These are phyloP conservation scores for Sebastes nivosus DNA, from an alignment of 2,797 vertebrate genomes.

Conservation along the genomic window DNA sequence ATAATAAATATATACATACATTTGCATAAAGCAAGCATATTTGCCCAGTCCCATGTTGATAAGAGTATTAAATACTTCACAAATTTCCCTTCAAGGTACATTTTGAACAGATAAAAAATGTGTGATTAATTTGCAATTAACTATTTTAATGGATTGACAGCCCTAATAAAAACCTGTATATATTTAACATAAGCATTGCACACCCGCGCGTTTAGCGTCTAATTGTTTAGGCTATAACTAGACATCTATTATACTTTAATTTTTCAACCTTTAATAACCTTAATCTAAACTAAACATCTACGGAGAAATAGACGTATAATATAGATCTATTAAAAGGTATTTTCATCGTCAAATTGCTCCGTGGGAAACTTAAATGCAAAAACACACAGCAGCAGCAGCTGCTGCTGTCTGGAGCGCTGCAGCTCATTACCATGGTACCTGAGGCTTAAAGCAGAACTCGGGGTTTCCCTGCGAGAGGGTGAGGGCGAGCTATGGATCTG, in stretches of 20 bases:
- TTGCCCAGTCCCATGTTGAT: too few relatives aligned
- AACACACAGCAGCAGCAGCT: constrained; percentile 17
- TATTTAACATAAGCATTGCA: too few relatives aligned
- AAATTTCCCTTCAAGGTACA: too few relatives aligned
- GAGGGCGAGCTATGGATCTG: constrained; percentile 13
- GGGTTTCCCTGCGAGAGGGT: constrained; percentile 56
- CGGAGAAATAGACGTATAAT: neutral
- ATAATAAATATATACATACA: too few relatives aligned
- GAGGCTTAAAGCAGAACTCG: constrained; percentile 57
- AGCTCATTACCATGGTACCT: constrained; percentile 74
- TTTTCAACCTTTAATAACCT: neutral
- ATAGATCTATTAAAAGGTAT: neutral
- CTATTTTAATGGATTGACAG: too few relatives aligned
- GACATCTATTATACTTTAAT: neutral
- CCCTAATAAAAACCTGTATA: too few relatives aligned
- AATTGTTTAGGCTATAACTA: neutral
- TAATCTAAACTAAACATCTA: neutral
- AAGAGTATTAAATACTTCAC: too few relatives aligned
- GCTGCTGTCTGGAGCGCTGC: constrained; percentile 58
- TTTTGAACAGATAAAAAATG: too few relatives aligned
- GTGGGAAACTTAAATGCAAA: neutral
- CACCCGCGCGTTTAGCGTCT: too few relatives aligned
- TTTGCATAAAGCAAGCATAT: too few relatives aligned
- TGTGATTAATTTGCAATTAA: too few relatives aligned
- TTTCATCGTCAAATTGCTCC: neutral